Evolutionary conservation across 2,113 vertebrate genomes (phyloP).

Genomic region (Seriola aureovittata): DNA sequence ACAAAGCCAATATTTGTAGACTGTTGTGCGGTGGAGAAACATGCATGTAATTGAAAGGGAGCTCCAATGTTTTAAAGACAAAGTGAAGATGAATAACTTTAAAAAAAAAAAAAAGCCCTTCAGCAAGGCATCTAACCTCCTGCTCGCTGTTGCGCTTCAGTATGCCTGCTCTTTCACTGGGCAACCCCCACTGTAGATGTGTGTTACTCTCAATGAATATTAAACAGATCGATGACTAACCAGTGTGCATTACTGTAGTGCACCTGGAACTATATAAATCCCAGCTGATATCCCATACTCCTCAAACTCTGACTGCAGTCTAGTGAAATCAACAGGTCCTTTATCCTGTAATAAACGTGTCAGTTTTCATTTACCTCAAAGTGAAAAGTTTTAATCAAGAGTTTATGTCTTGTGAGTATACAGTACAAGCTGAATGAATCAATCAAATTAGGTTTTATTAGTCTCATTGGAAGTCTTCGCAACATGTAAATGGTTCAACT

Average conservation of each 20-base stretch:
- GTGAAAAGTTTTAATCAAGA: conserved; percentile 2
- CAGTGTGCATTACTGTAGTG: background rate
- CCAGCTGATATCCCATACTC: background rate
- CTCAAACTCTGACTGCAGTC: background rate
- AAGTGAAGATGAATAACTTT: background rate
- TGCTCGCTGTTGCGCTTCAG: conserved; percentile 3
- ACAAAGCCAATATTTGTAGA: conserved; percentile 8
- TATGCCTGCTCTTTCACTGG: conserved; percentile 6
- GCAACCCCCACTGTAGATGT: background rate
- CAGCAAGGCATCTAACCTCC: conserved; percentile 6
- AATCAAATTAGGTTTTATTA: conserved; percentile 1
- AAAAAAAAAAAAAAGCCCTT: background rate
- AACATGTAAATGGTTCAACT: background rate
- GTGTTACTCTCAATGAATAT: conserved; percentile 41
- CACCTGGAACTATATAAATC: background rate
- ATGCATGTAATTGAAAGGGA: background rate
- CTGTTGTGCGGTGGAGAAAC: background rate
- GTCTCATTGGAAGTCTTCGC: conserved; percentile 8
- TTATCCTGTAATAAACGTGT: conserved; percentile 1
- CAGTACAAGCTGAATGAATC: background rate
- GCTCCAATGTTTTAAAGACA: background rate
- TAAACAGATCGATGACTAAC: conserved; percentile 28
- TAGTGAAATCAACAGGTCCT: conserved; percentile 37
- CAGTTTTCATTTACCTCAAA: conserved; percentile 1
- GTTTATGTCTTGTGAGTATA: background rate